A percentile compares a stretch with the other conserved stretches of the same genome.
Conservation (phyloP, 1,140 invertebrate species). For the Oryzaephilus surinamensis region DNA sequence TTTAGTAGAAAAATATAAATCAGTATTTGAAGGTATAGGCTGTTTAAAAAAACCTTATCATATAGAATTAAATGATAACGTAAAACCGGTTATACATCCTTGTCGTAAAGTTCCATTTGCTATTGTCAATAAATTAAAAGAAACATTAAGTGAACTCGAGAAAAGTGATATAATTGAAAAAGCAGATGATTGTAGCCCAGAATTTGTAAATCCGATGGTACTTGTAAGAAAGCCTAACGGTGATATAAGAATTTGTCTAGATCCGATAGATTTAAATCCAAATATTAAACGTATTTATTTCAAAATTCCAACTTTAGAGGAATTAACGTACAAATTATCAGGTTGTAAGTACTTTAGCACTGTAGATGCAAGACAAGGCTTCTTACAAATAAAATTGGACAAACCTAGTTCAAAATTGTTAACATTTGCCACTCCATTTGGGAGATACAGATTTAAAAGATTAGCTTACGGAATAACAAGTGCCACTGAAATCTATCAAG, state of each 20-base stretch:
- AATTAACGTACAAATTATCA: slow-evolving; percentile 16
- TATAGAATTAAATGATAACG: slow-evolving; percentile 10
- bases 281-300: slow-evolving; percentile 30
- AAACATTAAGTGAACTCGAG: slow-evolving; percentile 16
- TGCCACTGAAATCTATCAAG: slow-evolving; percentile 7
- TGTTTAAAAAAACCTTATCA: slow-evolving; percentile 5
- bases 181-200: slow-evolving; percentile 29
- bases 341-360: slow-evolving; percentile 13
- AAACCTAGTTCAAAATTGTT: slow-evolving; percentile 10
- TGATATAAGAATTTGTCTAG: slow-evolving; percentile 34
- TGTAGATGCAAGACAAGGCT: slow-evolving; percentile 13
- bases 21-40: slow-evolving; percentile 12
- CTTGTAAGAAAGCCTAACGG: slow-evolving; percentile 29
- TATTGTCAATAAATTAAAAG: slow-evolving; percentile 22
- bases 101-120: slow-evolving; percentile 25
- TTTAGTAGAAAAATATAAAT: slow-evolving; percentile 1
- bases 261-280: slow-evolving; percentile 36
- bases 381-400: slow-evolving; percentile 18
- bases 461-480: slow-evolving; percentile 5
- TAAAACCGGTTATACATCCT: slow-evolving; percentile 17
- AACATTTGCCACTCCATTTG: slow-evolving; percentile 15
- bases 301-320: slow-evolving; percentile 25
- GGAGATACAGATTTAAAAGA: slow-evolving; percentile 6
- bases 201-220: slow-evolving; percentile 36
- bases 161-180: slow-evolving; percentile 26